Evolutionary conservation across 2,113 vertebrate species (phyloP), one percentile per base, ranked within the genome.

Genomic region (Nycticryphes semicollaris): DNA sequence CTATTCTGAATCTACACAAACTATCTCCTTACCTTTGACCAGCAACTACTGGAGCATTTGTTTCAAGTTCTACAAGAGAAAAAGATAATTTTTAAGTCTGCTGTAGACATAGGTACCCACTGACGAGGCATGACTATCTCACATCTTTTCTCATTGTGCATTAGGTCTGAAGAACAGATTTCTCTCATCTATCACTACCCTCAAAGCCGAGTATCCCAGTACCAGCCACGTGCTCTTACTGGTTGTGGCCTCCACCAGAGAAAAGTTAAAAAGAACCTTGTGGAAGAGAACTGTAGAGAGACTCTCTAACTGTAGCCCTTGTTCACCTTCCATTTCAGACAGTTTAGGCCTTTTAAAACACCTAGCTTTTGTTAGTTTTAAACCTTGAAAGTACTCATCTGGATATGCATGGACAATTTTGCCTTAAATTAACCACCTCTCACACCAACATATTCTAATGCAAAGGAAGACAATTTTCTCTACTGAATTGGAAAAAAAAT

Each of bases 1-100:
- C 96, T 93, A 95, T 60, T 80, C 93, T 96, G 78, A 88, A 86
- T 93, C 86, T 94, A 87, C 47, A 93, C 80, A 93, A 93, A 95
- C 82, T 88, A 92, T 96, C 93, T 97, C 97, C 98, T 98, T 98
- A 98, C 98, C 97, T 98, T 97, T 98, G 97, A 95, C 97, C 97
- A 97, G 98, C 96, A 96, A 97, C 97, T 96, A 98, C 69, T 81
- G 96, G 85, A 97, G 97, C 97, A 97, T 98, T 98, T 97, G 95
- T 95, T 95, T 98, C 98, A 81, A 97, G 97, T 84, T 98, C 98
- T 98, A 97, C 96, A 97, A 98, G 88, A 98, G 95, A 98, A 80
- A 98, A 85, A 94, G 74, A 97, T 85, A 98, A 80, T 80, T 92
- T 80, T 96, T 87, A 96, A 94, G 64, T 60, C 35, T 66, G 93